Evolutionary conservation across 1,140 invertebrate genomes (phyloP).

Genomic region (Trissolcus basalis): DNA sequence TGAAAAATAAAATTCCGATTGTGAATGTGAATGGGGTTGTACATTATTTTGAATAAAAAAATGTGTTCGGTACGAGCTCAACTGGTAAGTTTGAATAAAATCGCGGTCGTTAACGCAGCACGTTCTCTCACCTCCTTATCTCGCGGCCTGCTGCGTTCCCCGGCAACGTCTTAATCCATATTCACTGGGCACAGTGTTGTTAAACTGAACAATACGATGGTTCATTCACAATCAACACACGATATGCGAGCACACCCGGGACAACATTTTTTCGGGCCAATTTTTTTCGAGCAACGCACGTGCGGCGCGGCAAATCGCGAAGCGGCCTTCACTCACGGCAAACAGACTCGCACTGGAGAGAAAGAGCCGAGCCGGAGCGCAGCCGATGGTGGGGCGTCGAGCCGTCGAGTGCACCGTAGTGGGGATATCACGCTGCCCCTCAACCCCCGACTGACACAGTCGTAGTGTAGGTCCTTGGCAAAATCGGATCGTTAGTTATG

Average conservation of each 20-base stretch:
- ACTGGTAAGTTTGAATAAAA: background rate
- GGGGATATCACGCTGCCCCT: conserved; percentile 7
- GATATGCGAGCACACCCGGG: conserved; percentile 15
- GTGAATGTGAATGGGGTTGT: too few relatives aligned
- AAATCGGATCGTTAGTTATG: conserved; percentile 55
- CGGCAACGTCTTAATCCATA: conserved; percentile 44
- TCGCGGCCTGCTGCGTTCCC: conserved; percentile 14
- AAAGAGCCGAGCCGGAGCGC: conserved; percentile 4
- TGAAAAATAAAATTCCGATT: too few relatives aligned
- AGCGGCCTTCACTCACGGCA: background rate
- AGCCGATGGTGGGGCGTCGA: background rate
- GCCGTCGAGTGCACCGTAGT: too few relatives aligned
- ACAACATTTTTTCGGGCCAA: conserved; percentile 12
- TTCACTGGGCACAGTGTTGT: conserved; percentile 5
- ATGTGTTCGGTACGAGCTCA: too few relatives aligned
- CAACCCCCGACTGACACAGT: conserved; percentile 33
- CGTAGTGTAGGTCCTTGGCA: conserved; percentile 44
- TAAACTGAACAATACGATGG: background rate
- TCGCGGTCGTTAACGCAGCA: conserved; percentile 11
- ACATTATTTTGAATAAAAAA: too few relatives aligned
- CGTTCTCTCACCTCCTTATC: conserved; percentile 45
- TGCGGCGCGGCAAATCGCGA: background rate
- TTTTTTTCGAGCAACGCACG: conserved; percentile 12
- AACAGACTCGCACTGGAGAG: conserved; percentile 33
- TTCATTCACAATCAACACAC: background rate